Percentiles rank a stretch among this genome's conserved stretches.
These are phyloP conservation scores for Polymixis lichenea DNA, from an alignment of 2,888 invertebrate genomes.

Conservation along the genomic window DNA sequence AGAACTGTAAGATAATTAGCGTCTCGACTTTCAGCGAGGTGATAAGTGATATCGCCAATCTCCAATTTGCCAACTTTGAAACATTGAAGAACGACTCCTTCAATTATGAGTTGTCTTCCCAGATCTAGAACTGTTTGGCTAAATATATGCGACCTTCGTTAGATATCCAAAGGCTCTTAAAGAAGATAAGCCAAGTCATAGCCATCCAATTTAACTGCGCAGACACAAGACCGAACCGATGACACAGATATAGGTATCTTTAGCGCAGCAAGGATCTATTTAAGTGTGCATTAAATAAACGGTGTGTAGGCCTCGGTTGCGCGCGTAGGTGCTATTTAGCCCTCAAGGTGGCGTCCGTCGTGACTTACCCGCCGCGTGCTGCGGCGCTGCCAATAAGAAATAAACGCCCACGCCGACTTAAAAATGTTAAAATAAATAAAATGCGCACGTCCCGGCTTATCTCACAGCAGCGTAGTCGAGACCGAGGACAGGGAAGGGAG, in stretches of 20 bases:
- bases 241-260: slow-evolving; percentile 50
- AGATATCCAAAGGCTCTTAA: slow-evolving; percentile 19
- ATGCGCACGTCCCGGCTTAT: slow-evolving; percentile 89
- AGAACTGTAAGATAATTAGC: background rate
- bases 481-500: slow-evolving; percentile 79
- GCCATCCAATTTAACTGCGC: background rate
- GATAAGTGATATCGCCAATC: background rate
- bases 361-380: slow-evolving; percentile 87
- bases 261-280: slow-evolving; percentile 65
- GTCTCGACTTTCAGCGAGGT: background rate
- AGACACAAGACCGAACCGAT: slow-evolving; percentile 35
- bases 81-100: background rate
- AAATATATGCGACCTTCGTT: background rate
- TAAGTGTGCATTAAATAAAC: slow-evolving; percentile 78
- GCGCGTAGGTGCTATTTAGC: slow-evolving; percentile 88
- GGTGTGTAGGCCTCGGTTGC: slow-evolving; percentile 65
- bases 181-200: slow-evolving; percentile 21
- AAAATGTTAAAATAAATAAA: slow-evolving; percentile 91
- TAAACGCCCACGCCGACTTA: slow-evolving; percentile 80
- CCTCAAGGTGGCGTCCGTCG: slow-evolving; percentile 88
- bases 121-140: no score
- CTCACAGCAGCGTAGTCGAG: slow-evolving; percentile 81
- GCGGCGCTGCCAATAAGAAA: slow-evolving; percentile 78
- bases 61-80: background rate
- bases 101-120: background rate